Conservation (phyloP, 2,888 invertebrate genomes). For the Schrankia costaestrigalis region DNA sequence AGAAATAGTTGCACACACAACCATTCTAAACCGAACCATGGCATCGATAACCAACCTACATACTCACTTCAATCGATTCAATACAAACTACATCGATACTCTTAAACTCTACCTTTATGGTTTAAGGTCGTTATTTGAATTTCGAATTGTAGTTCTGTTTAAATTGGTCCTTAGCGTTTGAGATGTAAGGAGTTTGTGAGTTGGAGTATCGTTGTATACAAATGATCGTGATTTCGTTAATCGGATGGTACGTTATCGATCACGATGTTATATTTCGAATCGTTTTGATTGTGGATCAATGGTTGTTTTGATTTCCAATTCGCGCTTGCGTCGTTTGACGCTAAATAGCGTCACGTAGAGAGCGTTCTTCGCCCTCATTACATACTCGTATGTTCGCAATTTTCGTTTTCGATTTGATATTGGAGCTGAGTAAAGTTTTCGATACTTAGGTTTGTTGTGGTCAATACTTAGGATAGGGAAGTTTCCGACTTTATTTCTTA, state of each 20-base stretch:
- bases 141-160: constrained; percentile 11
- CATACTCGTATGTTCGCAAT: constrained; percentile 59
- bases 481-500: too few species aligned
- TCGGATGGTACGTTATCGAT: constrained; percentile 75
- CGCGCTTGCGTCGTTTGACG: constrained; percentile 75
- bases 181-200: constrained; percentile 22
- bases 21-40: constrained; percentile 33
- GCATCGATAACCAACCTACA: constrained; percentile 38
- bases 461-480: constrained; percentile 2
- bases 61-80: constrained; percentile 15
- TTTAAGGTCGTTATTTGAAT: constrained; percentile 46
- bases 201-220: constrained; percentile 41
- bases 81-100: constrained; percentile 19
- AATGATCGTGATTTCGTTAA: constrained; percentile 77
- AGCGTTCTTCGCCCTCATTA: constrained; percentile 54
- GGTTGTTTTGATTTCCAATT: constrained; percentile 80
- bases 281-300: constrained; percentile 74
- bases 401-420: constrained; percentile 64
- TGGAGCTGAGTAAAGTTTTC: constrained; percentile 39
- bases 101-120: constrained; percentile 26
- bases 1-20: constrained; percentile 72
- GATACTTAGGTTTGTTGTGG: constrained; percentile 19
- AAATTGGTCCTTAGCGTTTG: constrained; percentile 34
- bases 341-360: constrained; percentile 78
- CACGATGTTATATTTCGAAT: constrained; percentile 75